Percentiles rank a stretch among this genome's conserved stretches.
phyloP scores from a whole-genome alignment of 2,888 invertebrate species.

The Protula sp. region DNA sequence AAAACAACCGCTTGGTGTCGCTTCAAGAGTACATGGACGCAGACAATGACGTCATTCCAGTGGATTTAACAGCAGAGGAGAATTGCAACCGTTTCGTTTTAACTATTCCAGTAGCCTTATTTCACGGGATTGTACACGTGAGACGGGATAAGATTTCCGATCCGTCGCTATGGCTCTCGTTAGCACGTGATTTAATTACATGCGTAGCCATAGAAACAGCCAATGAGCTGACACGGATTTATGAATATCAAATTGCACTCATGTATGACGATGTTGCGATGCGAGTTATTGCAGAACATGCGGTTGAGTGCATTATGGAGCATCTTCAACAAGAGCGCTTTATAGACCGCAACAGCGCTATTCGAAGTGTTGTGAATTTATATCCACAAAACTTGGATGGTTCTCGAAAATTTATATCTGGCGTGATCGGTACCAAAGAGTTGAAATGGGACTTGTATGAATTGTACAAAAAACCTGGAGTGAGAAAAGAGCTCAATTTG shows the following conservation, averaged over 20 bases:
- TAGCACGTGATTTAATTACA: conserved; percentile 17
- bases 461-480: conserved; percentile 18
- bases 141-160: conserved; percentile 8
- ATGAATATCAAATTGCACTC: conserved; percentile 23
- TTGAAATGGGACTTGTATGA: conserved; percentile 21
- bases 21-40: neutral
- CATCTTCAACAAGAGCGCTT: conserved; percentile 13
- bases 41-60: neutral
- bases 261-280: conserved; percentile 17
- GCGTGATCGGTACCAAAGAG: conserved; percentile 21
- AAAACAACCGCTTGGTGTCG: neutral
- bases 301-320: conserved; percentile 22
- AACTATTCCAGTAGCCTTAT: neutral
- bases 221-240: conserved; percentile 21
- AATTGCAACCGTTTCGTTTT: neutral
- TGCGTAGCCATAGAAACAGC: conserved; percentile 19
- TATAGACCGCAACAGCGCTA: conserved; percentile 19
- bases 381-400: conserved; percentile 2
- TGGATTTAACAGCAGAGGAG: neutral
- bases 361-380: conserved; percentile 15
- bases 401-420: conserved; percentile 10
- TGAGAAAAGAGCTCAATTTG: conserved; percentile 17
- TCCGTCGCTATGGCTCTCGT: conserved; percentile 10
- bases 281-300: conserved; percentile 18
- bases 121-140: conserved; percentile 7